phyloP scores from a whole-genome alignment of 2,888 invertebrate species.

The Heteromurus nitidus region DNA sequence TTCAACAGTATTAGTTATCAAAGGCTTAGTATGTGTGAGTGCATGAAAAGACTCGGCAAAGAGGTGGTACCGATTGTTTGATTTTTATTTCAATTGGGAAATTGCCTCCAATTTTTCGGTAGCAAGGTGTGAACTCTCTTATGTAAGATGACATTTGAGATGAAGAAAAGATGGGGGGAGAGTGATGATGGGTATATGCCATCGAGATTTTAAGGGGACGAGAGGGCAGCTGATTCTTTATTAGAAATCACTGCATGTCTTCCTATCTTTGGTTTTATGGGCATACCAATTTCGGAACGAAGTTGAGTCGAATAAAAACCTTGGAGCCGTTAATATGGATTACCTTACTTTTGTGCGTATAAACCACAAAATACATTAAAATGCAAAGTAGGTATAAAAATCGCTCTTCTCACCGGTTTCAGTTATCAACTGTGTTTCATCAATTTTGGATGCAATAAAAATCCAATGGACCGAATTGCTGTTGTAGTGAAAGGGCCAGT shows the following conservation, averaged over 20 bases:
- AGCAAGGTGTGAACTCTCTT: conserved; percentile 60
- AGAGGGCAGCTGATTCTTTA: conserved; percentile 49
- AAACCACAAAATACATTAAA: conserved; percentile 30
- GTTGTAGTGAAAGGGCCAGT: conserved; percentile 47
- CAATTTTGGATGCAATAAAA: conserved; percentile 29
- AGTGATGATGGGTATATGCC: conserved; percentile 30
- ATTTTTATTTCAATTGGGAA: conserved; percentile 54
- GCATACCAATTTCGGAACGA: conserved; percentile 31
- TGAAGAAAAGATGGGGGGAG: conserved; percentile 20
- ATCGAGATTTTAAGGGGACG: conserved; percentile 8
- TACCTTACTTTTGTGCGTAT: neutral
- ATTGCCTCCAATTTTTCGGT: conserved; percentile 65
- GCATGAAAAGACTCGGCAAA: neutral
- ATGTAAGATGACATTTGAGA: conserved; percentile 50
- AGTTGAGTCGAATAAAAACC: conserved; percentile 8
- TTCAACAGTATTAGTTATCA: neutral
- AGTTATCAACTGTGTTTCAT: conserved; percentile 50
- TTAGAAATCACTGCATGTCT: conserved; percentile 43
- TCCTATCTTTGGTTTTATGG: conserved; percentile 42
- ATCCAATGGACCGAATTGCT: conserved; percentile 37
- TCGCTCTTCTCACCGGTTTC: conserved; percentile 22
- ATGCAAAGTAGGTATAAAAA: conserved; percentile 51
- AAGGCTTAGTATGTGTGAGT: neutral
- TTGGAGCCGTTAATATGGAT: conserved; percentile 46
- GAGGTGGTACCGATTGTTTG: conserved; percentile 48